Conservation (phyloP, 2,113 vertebrate species). For the Chaetops frenatus region DNA sequence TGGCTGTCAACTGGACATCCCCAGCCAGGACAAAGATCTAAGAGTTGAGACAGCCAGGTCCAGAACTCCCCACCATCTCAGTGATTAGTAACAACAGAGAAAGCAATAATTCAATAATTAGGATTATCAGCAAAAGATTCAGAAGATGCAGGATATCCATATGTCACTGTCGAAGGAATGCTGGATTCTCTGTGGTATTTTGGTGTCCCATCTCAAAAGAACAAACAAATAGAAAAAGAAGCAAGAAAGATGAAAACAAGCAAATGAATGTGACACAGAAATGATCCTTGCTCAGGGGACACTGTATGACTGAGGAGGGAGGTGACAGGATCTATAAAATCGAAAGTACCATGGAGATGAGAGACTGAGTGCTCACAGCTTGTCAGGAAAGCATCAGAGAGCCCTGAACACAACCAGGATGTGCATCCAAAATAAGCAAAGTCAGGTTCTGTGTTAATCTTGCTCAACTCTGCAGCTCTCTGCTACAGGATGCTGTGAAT, state of each 20-base stretch:
- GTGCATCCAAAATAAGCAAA: background rate
- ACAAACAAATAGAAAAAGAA: background rate
- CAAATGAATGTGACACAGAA: background rate
- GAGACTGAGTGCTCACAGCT: background rate
- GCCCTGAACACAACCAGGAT: background rate
- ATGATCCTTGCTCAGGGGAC: background rate
- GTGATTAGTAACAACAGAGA: background rate
- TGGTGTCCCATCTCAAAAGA: background rate
- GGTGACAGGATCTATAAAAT: background rate
- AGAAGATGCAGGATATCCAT: background rate
- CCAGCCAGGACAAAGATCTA: background rate
- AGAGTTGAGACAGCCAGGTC: background rate
- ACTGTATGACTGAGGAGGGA: background rate
- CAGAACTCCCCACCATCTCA: background rate
- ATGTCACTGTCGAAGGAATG: background rate
- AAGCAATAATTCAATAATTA: background rate
- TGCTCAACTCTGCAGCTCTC: background rate
- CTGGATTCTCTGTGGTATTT: background rate
- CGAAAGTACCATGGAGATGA: fast-evolving
- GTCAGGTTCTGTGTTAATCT: background rate
- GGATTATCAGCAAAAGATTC: background rate
- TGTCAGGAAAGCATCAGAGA: background rate
- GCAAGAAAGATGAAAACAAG: background rate
- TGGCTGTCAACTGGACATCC: background rate
- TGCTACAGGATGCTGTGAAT: background rate